Evolutionary conservation across 2,888 invertebrate species (phyloP).

Genomic region (Monochamus alternatus): DNA sequence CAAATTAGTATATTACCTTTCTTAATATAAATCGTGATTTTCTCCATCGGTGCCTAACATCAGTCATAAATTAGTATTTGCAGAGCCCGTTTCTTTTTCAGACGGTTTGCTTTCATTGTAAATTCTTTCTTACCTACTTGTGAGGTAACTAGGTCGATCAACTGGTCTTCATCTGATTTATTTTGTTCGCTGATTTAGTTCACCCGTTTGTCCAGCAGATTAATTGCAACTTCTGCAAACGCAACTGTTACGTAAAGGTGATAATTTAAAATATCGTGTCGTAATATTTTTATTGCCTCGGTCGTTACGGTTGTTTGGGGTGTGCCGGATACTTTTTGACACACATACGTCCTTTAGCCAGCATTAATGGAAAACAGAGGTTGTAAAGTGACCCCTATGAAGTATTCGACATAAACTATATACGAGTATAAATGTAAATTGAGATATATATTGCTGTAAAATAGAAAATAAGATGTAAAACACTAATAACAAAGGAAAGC

Average conservation of each 20-base stretch:
- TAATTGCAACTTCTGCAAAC: background rate
- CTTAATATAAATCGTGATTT: constrained; percentile 32
- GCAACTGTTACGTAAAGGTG: background rate
- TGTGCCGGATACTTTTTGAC: too few relatives aligned
- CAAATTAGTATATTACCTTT: constrained; percentile 11
- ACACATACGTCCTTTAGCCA: too few relatives aligned
- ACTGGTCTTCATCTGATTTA: constrained; percentile 40
- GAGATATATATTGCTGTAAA: too few relatives aligned
- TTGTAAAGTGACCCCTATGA: too few relatives aligned
- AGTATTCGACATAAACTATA: too few relatives aligned
- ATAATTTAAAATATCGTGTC: background rate
- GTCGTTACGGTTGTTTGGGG: too few relatives aligned
- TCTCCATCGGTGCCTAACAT: constrained; percentile 12
- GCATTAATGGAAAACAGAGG: too few relatives aligned
- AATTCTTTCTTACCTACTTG: constrained; percentile 51
- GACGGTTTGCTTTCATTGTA: constrained; percentile 48
- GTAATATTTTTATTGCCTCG: too few relatives aligned
- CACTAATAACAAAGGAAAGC: too few relatives aligned
- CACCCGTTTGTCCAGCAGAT: constrained; percentile 14
- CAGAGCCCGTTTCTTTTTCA: constrained; percentile 27
- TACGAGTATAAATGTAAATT: too few relatives aligned
- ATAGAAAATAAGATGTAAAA: too few relatives aligned
- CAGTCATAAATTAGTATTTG: constrained; percentile 36
- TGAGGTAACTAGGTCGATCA: constrained; percentile 47
- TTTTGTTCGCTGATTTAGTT: constrained; percentile 5